Base-by-base conservation (phyloP, 2,888 invertebrate species). In the Lottia gigantea region DNA sequence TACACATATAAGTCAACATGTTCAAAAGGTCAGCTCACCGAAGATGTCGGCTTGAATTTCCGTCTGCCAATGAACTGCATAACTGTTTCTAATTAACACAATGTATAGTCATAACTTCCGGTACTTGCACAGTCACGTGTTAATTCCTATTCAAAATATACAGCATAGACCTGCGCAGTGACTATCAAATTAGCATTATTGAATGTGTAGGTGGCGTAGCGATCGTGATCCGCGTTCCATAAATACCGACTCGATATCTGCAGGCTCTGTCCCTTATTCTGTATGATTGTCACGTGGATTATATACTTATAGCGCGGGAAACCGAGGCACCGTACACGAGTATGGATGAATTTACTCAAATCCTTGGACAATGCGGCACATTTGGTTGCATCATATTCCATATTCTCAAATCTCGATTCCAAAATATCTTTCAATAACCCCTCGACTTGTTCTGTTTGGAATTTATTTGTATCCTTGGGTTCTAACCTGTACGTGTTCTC, bases 241-340 rank as follows among this genome's bases (percentile, higher is more conserved):
- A 86, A 62, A 66, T 83, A 80, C 25, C 86, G 69, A 61, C 83
- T 83, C n/a, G 80, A 78, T 1, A 84, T 76, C 69, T 82, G 74
- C 15, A 83, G 72, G 15, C 85, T 85, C 65, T 86, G 86, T 1
- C 78, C 78, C 62, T 76, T 78, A 63, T 82, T 83, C 70, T 86
- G 81, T 62, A 84, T 81, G 0, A 86, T 80, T 3, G 81, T 72
- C 15, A 85, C 81, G 71, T 80, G 81, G 68, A 82, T 80, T 16
- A 86, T 82, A 26, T 83, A 72, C 66, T 85, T 86, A 72, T 86
- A 85, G 1, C 86, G 79, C 8, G 78, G 79, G 66, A 80, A 82
- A 25, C 79, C 76, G 71, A 84, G 68, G 0, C 74, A 77, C 67
- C 85, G 83, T 19, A 84, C 79, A 45, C 77, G 77, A 12, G 75